Evolutionary conservation across 1,140 invertebrate species (phyloP), one percentile per base, ranked within the genome.

Genomic region (Drosophila nasuta): DNA sequence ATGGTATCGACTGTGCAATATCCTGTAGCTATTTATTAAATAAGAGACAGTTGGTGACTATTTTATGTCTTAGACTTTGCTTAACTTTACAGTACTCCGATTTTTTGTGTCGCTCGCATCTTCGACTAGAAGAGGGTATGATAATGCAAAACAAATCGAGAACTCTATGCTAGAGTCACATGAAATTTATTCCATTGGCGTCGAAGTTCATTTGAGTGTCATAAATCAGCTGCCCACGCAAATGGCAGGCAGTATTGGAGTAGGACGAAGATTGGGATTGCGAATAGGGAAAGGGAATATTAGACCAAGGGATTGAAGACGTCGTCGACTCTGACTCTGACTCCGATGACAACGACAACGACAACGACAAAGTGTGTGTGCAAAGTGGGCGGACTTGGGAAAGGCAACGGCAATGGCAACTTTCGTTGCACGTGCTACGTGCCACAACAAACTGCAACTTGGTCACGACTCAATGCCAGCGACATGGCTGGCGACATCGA

Each of bases 161-260:
- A 86, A 58, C 65, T 75, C 74, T 66, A 71, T 63, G 80, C 49
- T 77, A 81, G 81, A 85, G 65, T 76, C 65, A 66, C 64, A 46
- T 35, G 68, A 88, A 88, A 89, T 89, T 88, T 89, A 89, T 89
- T 83, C 81, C 78, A 81, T 88, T 78, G 76, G 76, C 83, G 85
- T 89, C 85, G 81, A 81, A 89, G 85, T 88, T 89, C 85, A 89
- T 89, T 89, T 88, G 78, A 88, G 85, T 83, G 78, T 79, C 85
- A 89, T 89, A 89, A 89, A 89, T 89, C 85, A 89, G 85, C 74
- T 79, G 60, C 46, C 70, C 77, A 49, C 71, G 41, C 51, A 62
- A 17, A 67, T 20, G 10, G n/a, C 38, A 51, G 33, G 33, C 54
- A 20, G 35, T 25, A 10, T 38, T 41, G 20, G 54, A 25, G 28